Conservation (phyloP, 2,113 vertebrate genomes). For the Brachyhypopomus gauderio region DNA sequence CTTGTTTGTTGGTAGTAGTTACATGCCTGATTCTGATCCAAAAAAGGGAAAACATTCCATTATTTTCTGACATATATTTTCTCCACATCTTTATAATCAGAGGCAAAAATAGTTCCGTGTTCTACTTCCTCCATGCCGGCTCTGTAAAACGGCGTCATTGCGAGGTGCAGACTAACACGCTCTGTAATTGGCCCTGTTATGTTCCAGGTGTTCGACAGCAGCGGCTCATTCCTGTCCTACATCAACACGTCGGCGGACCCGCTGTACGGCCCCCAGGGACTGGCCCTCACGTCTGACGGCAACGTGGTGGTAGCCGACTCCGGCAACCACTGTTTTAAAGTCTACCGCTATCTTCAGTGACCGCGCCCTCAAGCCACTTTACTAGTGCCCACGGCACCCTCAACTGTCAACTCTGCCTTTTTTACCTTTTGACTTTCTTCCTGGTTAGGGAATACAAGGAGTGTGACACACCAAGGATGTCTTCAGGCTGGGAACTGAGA, state of each 20-base stretch:
- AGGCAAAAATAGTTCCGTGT: too few species aligned
- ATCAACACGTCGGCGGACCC: slow-evolving; percentile 98
- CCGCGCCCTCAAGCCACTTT: not conserved
- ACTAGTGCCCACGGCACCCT: not conserved
- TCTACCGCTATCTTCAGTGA: slow-evolving; percentile 95
- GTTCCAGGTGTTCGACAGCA: slow-evolving; percentile 93
- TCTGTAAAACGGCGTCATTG: not conserved
- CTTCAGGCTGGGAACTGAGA: not conserved
- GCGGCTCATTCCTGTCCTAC: slow-evolving; percentile 95
- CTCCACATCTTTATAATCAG: too few species aligned
- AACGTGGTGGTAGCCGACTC: slow-evolving; percentile 98
- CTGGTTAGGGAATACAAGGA: not conserved
- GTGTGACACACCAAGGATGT: not conserved
- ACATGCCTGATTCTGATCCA: too few species aligned
- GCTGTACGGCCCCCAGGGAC: slow-evolving; percentile 94
- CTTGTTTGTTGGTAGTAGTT: too few species aligned
- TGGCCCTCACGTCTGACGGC: slow-evolving; percentile 93
- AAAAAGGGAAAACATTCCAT: too few species aligned
- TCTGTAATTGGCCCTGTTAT: not conserved
- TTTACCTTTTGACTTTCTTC: not conserved
- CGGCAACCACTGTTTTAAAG: slow-evolving; percentile 98
- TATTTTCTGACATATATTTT: too few species aligned
- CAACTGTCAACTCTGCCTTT: not conserved
- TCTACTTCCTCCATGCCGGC: not conserved
- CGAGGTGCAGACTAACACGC: too few species aligned